Evolutionary conservation across 2,888 invertebrate genomes (phyloP), one percentile per base, ranked within the genome.

Genomic region (Napeogenes inachia): DNA sequence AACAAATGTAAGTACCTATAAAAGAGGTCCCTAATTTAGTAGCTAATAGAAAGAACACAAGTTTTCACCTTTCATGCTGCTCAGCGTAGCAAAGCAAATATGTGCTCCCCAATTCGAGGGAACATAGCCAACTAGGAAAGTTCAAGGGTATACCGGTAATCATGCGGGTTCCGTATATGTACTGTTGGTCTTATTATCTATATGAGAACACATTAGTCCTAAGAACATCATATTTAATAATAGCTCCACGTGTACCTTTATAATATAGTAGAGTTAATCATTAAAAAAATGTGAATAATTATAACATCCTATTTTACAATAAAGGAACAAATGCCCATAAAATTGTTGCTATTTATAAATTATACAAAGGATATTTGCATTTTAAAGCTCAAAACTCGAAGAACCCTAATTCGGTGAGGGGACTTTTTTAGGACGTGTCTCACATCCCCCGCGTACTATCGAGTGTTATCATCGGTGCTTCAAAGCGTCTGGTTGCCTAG

Each of bases 401-500:
- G 35, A 61, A 53, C 62, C 63, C 47, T 58, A 62, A 64, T 56
- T 56, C 57, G 38, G 55, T 30, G 58, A 56, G 66, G 66, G 66
- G 66, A 62, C 59, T 64, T 65, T 68, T 70, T 70, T 64, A 67
- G 62, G 67, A 64, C 57, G 64, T 64, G 70, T 61, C 70, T 65
- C 68, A 64, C 59, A 64, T 67, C 56, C 66, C 64, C 65, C 68
- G 68, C 64, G 62, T 67, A 67, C 61, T 71, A 73, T 70, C 69
- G 68, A 70, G 69, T 67, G 67, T 64, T 69, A 71, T 71, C 69
- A 60, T 63, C 65, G 68, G 66, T 61, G 70, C 65, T 74, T 79
- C 78, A 79, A 79, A 80, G 78, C 75, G 75, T 73, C 75, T 70
- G 63, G 79, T 78, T 75, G 77, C 80, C 60, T 71, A 62, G 79